These are phyloP conservation scores for Silurus lanzhouensis DNA, from an alignment of 2,797 vertebrate species.

Conservation along the genomic window DNA sequence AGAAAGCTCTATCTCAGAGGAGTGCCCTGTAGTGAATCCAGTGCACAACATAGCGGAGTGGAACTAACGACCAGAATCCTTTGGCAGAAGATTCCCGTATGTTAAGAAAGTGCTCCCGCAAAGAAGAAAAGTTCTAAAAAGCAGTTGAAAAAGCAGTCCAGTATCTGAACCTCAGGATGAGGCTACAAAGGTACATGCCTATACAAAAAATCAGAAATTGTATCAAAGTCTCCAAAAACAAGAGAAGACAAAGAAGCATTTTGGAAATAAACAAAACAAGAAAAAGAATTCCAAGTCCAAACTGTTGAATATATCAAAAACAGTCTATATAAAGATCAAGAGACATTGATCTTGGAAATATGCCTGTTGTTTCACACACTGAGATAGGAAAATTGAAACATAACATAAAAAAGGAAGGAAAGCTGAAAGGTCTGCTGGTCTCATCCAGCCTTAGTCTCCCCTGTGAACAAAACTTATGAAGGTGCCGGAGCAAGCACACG, in stretches of 20 bases:
- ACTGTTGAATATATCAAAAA: conserved; percentile 55
- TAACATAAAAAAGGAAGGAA: conserved; percentile 65
- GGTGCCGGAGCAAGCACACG: conserved; percentile 29
- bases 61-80: neutral
- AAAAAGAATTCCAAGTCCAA: conserved; percentile 69
- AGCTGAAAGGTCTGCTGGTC: conserved; percentile 28
- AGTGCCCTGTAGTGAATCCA: neutral
- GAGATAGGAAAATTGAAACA: conserved; percentile 54
- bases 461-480: conserved; percentile 48
- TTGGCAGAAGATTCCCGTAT: neutral
- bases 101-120: conserved; percentile 23
- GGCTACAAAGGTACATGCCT: conserved; percentile 1
- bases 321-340: conserved; percentile 46
- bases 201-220: conserved; percentile 13
- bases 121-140: conserved; percentile 53
- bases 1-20: neutral
- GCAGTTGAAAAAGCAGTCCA: conserved; percentile 3
- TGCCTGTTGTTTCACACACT: conserved; percentile 37
- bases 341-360: conserved; percentile 37
- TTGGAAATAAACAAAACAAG: conserved; percentile 70
- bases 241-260: conserved; percentile 66
- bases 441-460: conserved; percentile 48
- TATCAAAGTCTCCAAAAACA: conserved; percentile 65
- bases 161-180: conserved; percentile 6
- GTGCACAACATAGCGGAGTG: conserved; percentile 9